Evolutionary conservation across 2,113 vertebrate genomes (phyloP), one percentile per base, ranked within the genome.

Genomic region (Leucopsar rothschildi): DNA sequence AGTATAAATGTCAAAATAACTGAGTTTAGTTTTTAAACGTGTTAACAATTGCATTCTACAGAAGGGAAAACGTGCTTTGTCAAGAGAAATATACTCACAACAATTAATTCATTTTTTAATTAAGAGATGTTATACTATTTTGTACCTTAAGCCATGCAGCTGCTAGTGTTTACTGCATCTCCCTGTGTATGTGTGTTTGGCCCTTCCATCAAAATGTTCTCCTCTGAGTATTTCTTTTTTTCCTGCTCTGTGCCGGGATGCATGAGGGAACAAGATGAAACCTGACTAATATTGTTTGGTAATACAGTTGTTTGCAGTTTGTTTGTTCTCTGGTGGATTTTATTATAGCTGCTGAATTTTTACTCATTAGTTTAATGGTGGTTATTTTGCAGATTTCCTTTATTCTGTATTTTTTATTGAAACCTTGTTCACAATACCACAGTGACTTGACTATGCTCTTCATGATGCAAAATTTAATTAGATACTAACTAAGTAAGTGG

Each of bases 321-420:
- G 88, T 95, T 91, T 89, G 75, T 85, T 93, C 96, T 96, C 95
- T 87, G 40, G 96, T 95, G 96, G 84, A 95, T 97, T 96, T 92
- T 91, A 81, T 85, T 95, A 92, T 88, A 88, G 95, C 92, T 92
- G 90, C 80, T 86, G 96, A 96, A 95, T 89, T 95, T 97, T 93
- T 91, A 86, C 90, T 97, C 95, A 93, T 96, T 95, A 95, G 95
- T 96, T 96, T 97, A 96, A 97, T 97, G 95, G 84, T 69, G 69
- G 96, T 87, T 97, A 96, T 96, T 97, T 94, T 84, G 86, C 72
- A 96, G 88, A 96, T 88, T 94, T 95, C 85, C 93, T 96, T 92
- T 93, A 96, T 86, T 89, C 68, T 88, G 64, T 78, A 76, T 95
- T 88, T 97, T 96, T 96, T 96, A 95, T 96, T 96, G 96, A 94